phyloP scores from a whole-genome alignment of 1,140 invertebrate species.

The Drosophila funebris region DNA sequence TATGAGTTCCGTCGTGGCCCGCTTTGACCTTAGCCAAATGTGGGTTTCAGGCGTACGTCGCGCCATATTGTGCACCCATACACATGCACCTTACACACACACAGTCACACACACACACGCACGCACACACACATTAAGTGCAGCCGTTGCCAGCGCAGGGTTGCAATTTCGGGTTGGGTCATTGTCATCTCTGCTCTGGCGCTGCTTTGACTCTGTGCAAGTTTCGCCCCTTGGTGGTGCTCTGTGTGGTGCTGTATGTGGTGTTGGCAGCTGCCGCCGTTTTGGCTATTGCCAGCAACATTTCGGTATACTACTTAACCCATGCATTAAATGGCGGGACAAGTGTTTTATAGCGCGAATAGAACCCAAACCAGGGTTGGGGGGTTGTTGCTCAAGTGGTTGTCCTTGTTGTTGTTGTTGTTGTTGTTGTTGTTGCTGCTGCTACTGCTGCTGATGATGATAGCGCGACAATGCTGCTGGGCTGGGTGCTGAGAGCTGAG shows the following conservation, averaged over 20 bases:
- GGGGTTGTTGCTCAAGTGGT: slow-evolving; percentile 33
- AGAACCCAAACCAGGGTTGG: background rate
- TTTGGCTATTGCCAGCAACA: slow-evolving; percentile 58
- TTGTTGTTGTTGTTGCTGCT: slow-evolving; percentile 27
- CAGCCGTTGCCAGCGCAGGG: slow-evolving; percentile 62
- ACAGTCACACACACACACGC: slow-evolving; percentile 12
- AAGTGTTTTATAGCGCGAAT: slow-evolving; percentile 60
- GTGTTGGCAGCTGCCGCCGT: slow-evolving; percentile 64
- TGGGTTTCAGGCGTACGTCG: slow-evolving; percentile 32
- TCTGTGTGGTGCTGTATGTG: background rate
- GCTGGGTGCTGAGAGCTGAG: slow-evolving; percentile 1
- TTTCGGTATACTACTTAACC: slow-evolving; percentile 79
- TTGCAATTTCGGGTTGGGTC: slow-evolving; percentile 55
- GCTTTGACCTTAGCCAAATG: slow-evolving; percentile 51
- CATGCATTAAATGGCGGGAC: slow-evolving; percentile 79
- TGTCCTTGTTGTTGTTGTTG: slow-evolving; percentile 17
- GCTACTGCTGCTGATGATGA: slow-evolving; percentile 31
- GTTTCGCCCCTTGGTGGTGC: slow-evolving; percentile 40
- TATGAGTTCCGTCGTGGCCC: slow-evolving; percentile 12
- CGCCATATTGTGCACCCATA: slow-evolving; percentile 55
- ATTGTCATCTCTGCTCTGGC: slow-evolving; percentile 26
- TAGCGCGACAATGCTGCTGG: slow-evolving; percentile 47
- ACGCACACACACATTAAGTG: slow-evolving; percentile 55
- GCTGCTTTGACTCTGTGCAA: background rate
- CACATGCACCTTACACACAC: slow-evolving; percentile 53